phyloP scores from a whole-genome alignment of 2,888 invertebrate genomes.

The Zeuzera pyrina region DNA sequence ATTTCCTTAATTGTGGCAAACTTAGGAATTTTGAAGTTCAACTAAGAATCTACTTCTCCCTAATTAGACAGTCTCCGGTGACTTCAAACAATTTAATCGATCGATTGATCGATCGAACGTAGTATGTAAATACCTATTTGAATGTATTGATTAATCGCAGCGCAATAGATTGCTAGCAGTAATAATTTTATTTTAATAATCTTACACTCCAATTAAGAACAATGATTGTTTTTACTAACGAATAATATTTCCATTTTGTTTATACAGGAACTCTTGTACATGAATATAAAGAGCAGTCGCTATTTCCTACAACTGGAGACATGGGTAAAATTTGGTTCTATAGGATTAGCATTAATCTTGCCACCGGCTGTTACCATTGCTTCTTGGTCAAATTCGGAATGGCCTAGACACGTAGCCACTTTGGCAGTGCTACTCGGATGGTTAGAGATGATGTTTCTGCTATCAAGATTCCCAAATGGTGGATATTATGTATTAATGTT shows the following conservation, averaged over 20 bases:
- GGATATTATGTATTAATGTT: constrained; percentile 76
- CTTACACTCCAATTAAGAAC: no score
- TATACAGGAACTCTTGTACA: constrained; percentile 66
- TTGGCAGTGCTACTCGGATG: constrained; percentile 67
- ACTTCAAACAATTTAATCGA: no score
- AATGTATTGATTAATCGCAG: no score
- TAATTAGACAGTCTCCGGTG: no score
- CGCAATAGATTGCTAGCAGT: no score
- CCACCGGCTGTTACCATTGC: constrained; percentile 40
- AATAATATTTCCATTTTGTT: not conserved
- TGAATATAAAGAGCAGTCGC: constrained; percentile 58
- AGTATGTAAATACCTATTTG: no score
- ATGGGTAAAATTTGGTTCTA: constrained; percentile 68
- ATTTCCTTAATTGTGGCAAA: no score
- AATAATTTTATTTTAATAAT: no score
- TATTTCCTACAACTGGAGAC: constrained; percentile 70
- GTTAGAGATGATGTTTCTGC: constrained; percentile 71
- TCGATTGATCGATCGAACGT: no score
- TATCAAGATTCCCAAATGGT: constrained; percentile 71
- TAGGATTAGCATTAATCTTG: constrained; percentile 52
- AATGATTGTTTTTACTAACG: no score
- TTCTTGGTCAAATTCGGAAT: constrained; percentile 30
- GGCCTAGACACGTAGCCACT: constrained; percentile 67
- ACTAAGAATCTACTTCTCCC: no score
- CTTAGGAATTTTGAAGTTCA: no score